Conservation (phyloP, 1,140 invertebrate genomes). For the Hylaeus volcanicus region DNA sequence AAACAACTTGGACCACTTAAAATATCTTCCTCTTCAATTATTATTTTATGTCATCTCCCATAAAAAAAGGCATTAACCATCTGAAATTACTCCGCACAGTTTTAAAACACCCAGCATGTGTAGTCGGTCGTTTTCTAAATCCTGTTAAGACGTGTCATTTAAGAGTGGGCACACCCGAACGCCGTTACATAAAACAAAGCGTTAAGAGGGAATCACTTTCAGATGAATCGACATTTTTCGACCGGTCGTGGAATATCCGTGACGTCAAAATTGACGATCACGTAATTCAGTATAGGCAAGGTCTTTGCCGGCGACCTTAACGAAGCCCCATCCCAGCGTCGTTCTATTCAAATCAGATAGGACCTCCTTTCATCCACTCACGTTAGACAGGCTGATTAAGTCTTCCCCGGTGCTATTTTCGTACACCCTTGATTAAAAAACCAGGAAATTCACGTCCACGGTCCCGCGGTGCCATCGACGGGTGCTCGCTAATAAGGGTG, state of each 20-base stretch:
- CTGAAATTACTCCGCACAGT: no score
- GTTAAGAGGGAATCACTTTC: slow-evolving; percentile 39
- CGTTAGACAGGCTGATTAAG: slow-evolving; percentile 70
- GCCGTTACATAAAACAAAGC: slow-evolving; percentile 26
- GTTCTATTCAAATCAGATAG: slow-evolving; percentile 70
- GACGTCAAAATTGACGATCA: slow-evolving; percentile 42
- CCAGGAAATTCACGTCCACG: slow-evolving; percentile 40
- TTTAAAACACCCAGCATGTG: background rate
- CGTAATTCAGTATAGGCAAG: slow-evolving; percentile 76
- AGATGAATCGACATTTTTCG: slow-evolving; percentile 41
- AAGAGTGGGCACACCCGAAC: background rate
- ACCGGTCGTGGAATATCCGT: slow-evolving; percentile 4
- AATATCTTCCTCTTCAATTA: no score
- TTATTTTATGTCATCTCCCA: no score
- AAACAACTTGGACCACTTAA: no score
- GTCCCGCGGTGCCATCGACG: background rate
- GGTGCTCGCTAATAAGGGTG: background rate
- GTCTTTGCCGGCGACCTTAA: slow-evolving; percentile 69
- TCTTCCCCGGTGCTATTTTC: slow-evolving; percentile 60
- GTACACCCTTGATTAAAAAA: slow-evolving; percentile 58
- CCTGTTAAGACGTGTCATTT: background rate
- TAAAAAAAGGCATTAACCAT: no score
- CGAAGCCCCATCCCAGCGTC: slow-evolving; percentile 65
- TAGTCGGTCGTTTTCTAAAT: background rate
- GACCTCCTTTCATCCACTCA: slow-evolving; percentile 64